Evolutionary conservation across 2,113 vertebrate genomes (phyloP).

Genomic region (Varanus komodoensis): DNA sequence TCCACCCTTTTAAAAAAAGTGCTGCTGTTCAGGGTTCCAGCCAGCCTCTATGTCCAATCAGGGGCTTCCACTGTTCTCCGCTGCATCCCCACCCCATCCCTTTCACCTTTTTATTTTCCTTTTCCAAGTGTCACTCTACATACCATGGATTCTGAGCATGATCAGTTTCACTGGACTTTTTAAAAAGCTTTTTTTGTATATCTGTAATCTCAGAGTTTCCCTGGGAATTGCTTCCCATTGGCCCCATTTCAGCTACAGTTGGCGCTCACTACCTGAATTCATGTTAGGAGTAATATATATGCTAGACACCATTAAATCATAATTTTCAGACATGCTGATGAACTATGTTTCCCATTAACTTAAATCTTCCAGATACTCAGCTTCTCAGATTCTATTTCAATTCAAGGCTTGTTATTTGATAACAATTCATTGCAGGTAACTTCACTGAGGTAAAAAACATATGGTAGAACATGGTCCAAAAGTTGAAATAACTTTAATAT

Average conservation of each 20-base stretch:
- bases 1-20: neutral
- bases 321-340: neutral
- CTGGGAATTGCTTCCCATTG: neutral
- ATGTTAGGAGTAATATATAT: slow-evolving; percentile 6
- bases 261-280: neutral
- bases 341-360: slow-evolving; percentile 8
- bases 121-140: neutral
- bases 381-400: neutral
- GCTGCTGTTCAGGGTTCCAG: neutral
- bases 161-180: too few relatives aligned
- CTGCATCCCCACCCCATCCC: neutral
- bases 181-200: too few relatives aligned
- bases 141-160: neutral
- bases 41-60: neutral
- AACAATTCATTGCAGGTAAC: neutral
- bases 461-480: neutral
- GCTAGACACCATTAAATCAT: neutral
- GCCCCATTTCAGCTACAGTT: neutral
- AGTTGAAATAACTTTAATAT: neutral
- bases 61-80: neutral
- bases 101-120: neutral
- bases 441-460: neutral
- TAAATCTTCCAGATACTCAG: neutral
- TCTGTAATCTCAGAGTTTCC: neutral
- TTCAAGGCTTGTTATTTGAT: neutral